Conservation (phyloP, 2,888 invertebrate genomes). For the Zygaena filipendulae region DNA sequence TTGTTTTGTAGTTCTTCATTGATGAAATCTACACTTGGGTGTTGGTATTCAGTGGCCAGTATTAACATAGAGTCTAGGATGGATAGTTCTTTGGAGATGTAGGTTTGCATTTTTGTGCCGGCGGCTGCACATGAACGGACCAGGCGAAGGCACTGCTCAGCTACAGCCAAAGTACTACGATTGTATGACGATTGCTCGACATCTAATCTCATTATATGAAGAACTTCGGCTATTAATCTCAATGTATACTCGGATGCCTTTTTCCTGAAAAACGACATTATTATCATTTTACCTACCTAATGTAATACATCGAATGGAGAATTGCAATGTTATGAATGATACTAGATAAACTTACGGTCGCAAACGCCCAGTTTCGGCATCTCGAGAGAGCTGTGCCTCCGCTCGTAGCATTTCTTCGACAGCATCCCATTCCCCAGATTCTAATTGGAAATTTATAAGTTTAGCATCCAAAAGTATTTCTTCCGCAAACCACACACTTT, state of each 20-base stretch:
- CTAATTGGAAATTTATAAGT: constrained; percentile 58
- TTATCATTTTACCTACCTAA: too few relatives aligned
- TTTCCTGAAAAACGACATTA: constrained; percentile 60
- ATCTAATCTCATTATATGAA: constrained; percentile 59
- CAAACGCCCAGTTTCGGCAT: constrained; percentile 57
- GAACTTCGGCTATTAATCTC: constrained; percentile 57
- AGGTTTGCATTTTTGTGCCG: constrained; percentile 62
- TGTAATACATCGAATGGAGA: not conserved
- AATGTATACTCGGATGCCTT: constrained; percentile 63
- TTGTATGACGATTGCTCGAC: constrained; percentile 59
- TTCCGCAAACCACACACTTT: constrained; percentile 65
- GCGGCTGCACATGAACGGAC: constrained; percentile 65
- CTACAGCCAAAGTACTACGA: constrained; percentile 57
- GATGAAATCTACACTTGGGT: constrained; percentile 49
- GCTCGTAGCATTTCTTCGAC: constrained; percentile 64
- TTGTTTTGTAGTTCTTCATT: constrained; percentile 56
- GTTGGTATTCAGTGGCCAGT: constrained; percentile 55
- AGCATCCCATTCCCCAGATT: constrained; percentile 63
- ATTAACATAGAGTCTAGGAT: constrained; percentile 59
- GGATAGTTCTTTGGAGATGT: constrained; percentile 58
- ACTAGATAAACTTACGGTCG: constrained; percentile 48
- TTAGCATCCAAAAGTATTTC: constrained; percentile 62
- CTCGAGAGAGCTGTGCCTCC: constrained; percentile 59
- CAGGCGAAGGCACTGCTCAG: constrained; percentile 60
- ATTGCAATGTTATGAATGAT: constrained; percentile 3